These are phyloP conservation scores for Aphelinus atriplicis DNA, from an alignment of 1,140 invertebrate genomes.

Conservation along the genomic window DNA sequence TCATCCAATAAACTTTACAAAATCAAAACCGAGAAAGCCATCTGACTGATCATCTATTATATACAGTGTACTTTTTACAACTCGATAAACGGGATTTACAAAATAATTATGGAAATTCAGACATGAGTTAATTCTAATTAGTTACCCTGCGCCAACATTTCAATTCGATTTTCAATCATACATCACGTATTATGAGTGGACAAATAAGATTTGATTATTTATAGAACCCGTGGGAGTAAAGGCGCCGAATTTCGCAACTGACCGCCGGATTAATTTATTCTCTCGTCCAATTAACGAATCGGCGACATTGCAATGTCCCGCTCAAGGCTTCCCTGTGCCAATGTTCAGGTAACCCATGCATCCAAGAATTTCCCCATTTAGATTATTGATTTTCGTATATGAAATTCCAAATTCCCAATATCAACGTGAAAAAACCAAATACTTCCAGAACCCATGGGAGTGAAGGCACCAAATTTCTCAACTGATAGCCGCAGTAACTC, in stretches of 20 bases:
- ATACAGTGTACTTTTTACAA: no score
- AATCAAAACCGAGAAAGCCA: slow-evolving; percentile 35
- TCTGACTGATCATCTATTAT: no score
- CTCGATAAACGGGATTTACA: no score
- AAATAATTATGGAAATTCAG: no score
- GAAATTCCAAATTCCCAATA: slow-evolving; percentile 78
- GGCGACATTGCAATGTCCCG: slow-evolving; percentile 72
- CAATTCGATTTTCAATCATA: background rate
- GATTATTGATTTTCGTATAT: slow-evolving; percentile 12
- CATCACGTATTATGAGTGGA: no score
- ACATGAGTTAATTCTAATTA: no score
- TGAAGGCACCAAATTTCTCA: slow-evolving; percentile 74
- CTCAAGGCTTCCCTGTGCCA: slow-evolving; percentile 75
- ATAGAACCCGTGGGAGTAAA: slow-evolving; percentile 75
- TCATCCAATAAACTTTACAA: background rate
- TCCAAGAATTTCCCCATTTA: slow-evolving; percentile 52
- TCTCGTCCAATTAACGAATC: slow-evolving; percentile 64
- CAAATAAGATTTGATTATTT: background rate
- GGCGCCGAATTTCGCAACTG: slow-evolving; percentile 70
- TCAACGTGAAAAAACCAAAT: slow-evolving; percentile 70
- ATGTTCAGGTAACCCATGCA: slow-evolving; percentile 71
- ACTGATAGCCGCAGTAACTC: slow-evolving; percentile 62
- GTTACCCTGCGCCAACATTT: background rate
- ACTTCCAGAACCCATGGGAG: slow-evolving; percentile 72
- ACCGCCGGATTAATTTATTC: slow-evolving; percentile 64